Conservation (phyloP, 2,888 invertebrate species). For the Cacoxenus indagator region DNA sequence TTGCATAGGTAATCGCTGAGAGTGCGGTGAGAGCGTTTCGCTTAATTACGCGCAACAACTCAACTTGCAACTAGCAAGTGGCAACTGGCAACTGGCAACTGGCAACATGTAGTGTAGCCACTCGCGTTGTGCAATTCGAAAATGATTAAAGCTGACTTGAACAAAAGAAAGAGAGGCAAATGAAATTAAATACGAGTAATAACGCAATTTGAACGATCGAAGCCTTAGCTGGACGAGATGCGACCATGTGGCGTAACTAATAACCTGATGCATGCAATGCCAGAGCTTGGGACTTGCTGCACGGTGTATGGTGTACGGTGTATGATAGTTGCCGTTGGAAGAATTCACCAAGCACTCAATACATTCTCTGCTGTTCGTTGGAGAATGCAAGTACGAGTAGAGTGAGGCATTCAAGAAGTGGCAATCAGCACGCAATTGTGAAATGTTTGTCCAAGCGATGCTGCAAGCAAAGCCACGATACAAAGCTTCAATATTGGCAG, state of each 20-base stretch:
- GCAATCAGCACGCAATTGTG: slow-evolving; percentile 63
- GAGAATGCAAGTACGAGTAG: neutral
- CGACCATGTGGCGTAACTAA: slow-evolving; percentile 66
- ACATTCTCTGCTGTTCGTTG: too few relatives aligned
- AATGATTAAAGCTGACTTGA: slow-evolving; percentile 47
- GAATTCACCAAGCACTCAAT: neutral
- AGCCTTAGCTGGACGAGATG: slow-evolving; percentile 40
- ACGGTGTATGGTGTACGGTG: neutral
- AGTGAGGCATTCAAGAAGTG: slow-evolving; percentile 1
- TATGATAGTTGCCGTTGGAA: neutral
- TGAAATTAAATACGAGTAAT: neutral
- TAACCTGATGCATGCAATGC: slow-evolving; percentile 57
- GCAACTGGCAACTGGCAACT: too few relatives aligned
- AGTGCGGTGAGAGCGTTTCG: slow-evolving; percentile 48
- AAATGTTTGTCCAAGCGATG: slow-evolving; percentile 61
- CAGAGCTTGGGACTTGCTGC: too few relatives aligned
- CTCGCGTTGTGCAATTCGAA: too few relatives aligned
- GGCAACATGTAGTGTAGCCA: too few relatives aligned
- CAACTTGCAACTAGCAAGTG: too few relatives aligned
- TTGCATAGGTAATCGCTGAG: slow-evolving; percentile 8
- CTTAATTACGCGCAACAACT: slow-evolving; percentile 60
- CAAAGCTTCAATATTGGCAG: neutral
- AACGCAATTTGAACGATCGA: neutral
- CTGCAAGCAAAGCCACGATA: too few relatives aligned
- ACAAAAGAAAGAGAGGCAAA: neutral